Percentiles rank a stretch among this genome's conserved stretches.
Evolutionary conservation across 2,888 invertebrate species (phyloP).

Genomic region (Conops quadrifasciatus): DNA sequence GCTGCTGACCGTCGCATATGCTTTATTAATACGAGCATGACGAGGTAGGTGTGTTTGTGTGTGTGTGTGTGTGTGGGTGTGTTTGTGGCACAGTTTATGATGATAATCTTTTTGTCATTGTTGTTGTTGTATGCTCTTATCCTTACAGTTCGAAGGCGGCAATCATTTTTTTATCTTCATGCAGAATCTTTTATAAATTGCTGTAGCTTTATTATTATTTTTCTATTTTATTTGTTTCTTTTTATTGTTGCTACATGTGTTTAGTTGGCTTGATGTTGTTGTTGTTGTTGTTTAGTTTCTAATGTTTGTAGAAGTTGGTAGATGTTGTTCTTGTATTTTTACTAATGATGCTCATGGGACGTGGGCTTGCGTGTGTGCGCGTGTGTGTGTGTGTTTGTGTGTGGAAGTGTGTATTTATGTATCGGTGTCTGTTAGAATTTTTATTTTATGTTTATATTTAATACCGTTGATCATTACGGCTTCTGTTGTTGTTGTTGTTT

Average conservation of each 20-base stretch:
- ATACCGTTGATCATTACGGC: not conserved
- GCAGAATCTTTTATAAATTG: conserved; percentile 21
- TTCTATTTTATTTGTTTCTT: not conserved
- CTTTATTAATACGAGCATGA: not conserved
- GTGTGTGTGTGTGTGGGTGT: conserved; percentile 26
- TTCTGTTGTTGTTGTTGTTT: conserved; percentile 20
- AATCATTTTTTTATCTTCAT: not conserved
- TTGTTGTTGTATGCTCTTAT: conserved; percentile 7
- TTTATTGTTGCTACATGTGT: not conserved
- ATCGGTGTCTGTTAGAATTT: conserved; percentile 3
- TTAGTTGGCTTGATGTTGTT: not conserved
- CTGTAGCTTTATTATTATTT: conserved; percentile 4
- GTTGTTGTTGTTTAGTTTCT: not conserved
- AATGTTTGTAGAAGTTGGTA: not conserved
- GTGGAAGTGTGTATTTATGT: not conserved
- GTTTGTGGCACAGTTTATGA: conserved; percentile 7
- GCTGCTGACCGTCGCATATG: not conserved
- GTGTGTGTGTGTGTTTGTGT: conserved; percentile 2
- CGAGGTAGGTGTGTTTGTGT: not conserved
- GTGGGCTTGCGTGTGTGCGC: not conserved
- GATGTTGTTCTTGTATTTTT: not conserved
- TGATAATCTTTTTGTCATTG: not conserved
- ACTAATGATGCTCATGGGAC: conserved; percentile 28
- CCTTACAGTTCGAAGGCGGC: not conserved
- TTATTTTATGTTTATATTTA: conserved; percentile 10